Evolutionary conservation across 1,140 invertebrate genomes (phyloP), one percentile per base, ranked within the genome.

Genomic region (Drosophila malerkotliana): DNA sequence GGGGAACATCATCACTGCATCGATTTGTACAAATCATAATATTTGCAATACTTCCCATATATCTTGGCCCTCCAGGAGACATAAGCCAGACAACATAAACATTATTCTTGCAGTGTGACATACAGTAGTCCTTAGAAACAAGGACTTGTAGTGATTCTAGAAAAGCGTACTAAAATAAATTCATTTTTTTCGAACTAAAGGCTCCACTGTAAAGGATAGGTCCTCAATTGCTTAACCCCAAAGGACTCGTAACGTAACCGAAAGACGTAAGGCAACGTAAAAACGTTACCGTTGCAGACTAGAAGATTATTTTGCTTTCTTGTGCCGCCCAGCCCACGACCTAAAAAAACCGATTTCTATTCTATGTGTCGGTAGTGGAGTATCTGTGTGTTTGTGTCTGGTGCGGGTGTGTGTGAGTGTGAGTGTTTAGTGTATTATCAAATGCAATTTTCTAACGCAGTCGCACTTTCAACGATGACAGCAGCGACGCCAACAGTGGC

Each of bases 361-460:
- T 59, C 51, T 47, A 47, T 47, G 1, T 47, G 18, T 47, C 44
- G 7, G 34, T 60, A 30, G 47, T 21, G 10, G 45, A 21, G 44
- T 18, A 8, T 21, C 15, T 47, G n/a, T 28, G 26, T 28, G 26
- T 47, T 4, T 28, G 26, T 28, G 26, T 28, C 8, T 7, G 51
- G 51, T 59, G 47, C 45, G 54, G 44, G 54, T 61, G 44, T 56
- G 51, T 62, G 62, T 67, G 28, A 63, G 51, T 72, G 64, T 67
- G 75, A 66, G 58, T 59, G 80, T 47, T 55, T 67, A 72, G 64
- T 47, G 44, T 82, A 79, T 89, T 88, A 79, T 89, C 67, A 88
- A 89, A 88, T 88, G 79, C 76, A 82, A 81, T 87, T 88, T 90
- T 90, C 88, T 90, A 90, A 90, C 88, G 88, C 88, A 90, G 88